Percentiles rank a stretch among this genome's conserved stretches.
Evolutionary conservation across 2,797 vertebrate genomes (phyloP).

Genomic region (Agapornis canus): DNA sequence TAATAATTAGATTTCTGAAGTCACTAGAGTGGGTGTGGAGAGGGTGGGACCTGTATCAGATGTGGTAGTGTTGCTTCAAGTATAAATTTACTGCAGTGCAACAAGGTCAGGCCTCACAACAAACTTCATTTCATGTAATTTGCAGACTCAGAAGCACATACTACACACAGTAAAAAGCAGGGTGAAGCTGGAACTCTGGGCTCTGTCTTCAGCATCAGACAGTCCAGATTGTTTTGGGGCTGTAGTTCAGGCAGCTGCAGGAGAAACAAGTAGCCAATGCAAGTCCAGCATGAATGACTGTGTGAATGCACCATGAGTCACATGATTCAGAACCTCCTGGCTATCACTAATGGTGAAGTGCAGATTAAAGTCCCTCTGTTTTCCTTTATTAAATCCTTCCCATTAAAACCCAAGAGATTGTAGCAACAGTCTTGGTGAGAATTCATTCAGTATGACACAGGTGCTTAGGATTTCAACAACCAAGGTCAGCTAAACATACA

Average conservation of each 20-base stretch:
- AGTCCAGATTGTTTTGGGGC: not conserved
- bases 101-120: not conserved
- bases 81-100: not conserved
- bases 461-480: not conserved
- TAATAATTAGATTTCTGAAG: not conserved
- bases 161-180: not conserved
- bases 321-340: not conserved
- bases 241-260: not conserved
- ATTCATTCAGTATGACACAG: not conserved
- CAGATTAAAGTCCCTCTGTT: not conserved
- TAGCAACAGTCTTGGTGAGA: not conserved
- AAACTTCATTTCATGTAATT: not conserved
- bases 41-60: not conserved
- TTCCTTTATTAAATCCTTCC: not conserved
- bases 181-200: not conserved
- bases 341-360: not conserved
- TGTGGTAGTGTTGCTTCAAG: not conserved
- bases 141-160: not conserved
- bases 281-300: not conserved
- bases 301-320: not conserved
- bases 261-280: fast-evolving
- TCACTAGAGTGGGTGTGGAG: not conserved
- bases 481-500: not conserved
- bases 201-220: not conserved
- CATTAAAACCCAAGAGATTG: not conserved